Evolutionary conservation across 2,797 vertebrate species (phyloP), one percentile per base, ranked within the genome.

Genomic region (Amazonetta brasiliensis): DNA sequence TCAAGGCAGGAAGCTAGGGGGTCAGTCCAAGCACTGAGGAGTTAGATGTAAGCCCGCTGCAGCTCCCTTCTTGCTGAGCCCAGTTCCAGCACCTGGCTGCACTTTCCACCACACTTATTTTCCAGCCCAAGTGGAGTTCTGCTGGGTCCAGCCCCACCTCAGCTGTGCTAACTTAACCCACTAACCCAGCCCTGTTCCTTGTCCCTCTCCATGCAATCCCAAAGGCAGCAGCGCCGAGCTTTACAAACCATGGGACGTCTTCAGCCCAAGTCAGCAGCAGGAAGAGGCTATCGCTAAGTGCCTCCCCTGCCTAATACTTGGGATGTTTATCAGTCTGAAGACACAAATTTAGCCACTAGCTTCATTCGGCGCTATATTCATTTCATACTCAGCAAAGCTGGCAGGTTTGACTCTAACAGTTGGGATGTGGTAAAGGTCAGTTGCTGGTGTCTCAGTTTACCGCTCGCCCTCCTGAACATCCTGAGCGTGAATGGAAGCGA

Each of bases 321-420:
- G 98, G 97, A 98, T 94, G 98, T 97, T 94, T 96, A 88, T 95
- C 76, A 22, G 91, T 75, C 95, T 88, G 94, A 95, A 98, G 92
- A 97, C 98, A 99, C 99, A 98, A 99, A 99, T 98, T 99, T 99
- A 98, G 99, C 98, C 92, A 44, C 98, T 98, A 97, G 98, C 98
- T 97, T 97, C 96, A 97, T 87, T 78, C 86, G 67, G 89, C 79
- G 95, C 19, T 73, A 94, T 98, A 98, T 98, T 98, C 92, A 59
- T 97, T 98, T 98, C 98, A 95, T 94, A 21, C 64, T 68, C 11
- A 26, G 88, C 84, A 58, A 41, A 12, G 91, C 79, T 80, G 92
- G 76, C 92, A 77, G 95, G 93, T 78, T 76, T 67, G 90, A 78
- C 83, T 90, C 18, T 23, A 66, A 16, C 87, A 84, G 85, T 64